Evolutionary conservation across 1,140 invertebrate genomes (phyloP), one percentile per base, ranked within the genome.

Genomic region (Chymomyza costata): DNA sequence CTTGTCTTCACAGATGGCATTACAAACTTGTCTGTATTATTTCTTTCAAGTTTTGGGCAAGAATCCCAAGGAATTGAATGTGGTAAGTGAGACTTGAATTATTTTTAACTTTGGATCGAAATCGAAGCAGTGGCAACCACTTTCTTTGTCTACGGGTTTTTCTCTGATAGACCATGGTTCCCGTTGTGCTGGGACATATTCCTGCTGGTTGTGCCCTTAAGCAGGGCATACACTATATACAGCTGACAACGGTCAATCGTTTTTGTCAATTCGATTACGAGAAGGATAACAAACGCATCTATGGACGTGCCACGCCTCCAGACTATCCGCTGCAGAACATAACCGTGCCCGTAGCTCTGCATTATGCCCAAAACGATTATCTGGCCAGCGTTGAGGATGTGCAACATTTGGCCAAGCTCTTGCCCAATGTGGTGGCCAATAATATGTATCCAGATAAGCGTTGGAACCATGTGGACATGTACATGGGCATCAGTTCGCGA

Each of bases 321-420:
- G 60, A 82, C 0, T 93, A 93, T 68, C 65, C 89, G 43, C 53
- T 92, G 0, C 70, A 78, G 1, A 89, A 87, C 16, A 85, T 93
- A 1, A 89, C 84, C 0, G 86, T 89, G 0, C 91, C 92, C 0
- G 87, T 93, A 1, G 90, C 88, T 16, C 65, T 95, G 2, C 91
- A 92, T 74, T 93, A 91, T 61, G 89, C 90, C 8, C 88, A 89
- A 18, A 92, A 91, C 57, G 94, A 96, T 73, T 91, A 88, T 57
- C 76, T 95, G 0, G 88, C 88, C 1, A 86, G 89, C 39, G 84
- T 88, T 1, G 62, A 67, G 14, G 91, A 92, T 78, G 87, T 92
- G 0, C 85, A 87, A 47, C 86, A 86, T 44, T 61, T 92, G 28
- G 86, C 86, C 2, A 82, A 85, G n/a, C 82, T 87, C 49, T 83